Conservation (phyloP, 2,797 vertebrate species). For the Microctenopoma steveboyesi region DNA sequence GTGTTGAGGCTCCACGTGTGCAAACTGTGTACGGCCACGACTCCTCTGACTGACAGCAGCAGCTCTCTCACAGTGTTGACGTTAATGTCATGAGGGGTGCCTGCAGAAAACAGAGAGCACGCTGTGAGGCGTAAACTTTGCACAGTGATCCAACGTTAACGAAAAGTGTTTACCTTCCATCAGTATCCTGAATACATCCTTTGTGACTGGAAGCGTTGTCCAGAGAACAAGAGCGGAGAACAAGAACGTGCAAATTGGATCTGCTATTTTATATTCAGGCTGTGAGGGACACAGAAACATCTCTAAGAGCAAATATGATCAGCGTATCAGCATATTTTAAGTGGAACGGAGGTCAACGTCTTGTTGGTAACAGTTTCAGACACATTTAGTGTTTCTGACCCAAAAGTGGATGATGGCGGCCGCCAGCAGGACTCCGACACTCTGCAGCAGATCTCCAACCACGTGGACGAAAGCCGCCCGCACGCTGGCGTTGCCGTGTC, state of each 20-base stretch:
- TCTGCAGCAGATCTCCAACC: conserved; percentile 92
- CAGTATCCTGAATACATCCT: conserved; percentile 88
- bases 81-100: conserved; percentile 76
- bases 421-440: conserved; percentile 87
- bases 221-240: conserved; percentile 90
- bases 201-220: conserved; percentile 87
- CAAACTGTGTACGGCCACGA: conserved; percentile 82
- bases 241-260: conserved; percentile 93
- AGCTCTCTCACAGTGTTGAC: conserved; percentile 76
- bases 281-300: conserved; percentile 57
- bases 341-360: too few relatives aligned
- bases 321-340: too few relatives aligned
- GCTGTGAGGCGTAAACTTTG: rapidly evolving
- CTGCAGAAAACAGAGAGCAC: conserved; percentile 62
- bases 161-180: conserved; percentile 87
- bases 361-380: background rate
- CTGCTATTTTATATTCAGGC: conserved; percentile 91
- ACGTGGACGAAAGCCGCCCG: conserved; percentile 92
- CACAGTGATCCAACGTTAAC: rapidly evolving
- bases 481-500: conserved; percentile 85
- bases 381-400: conserved; percentile 71
- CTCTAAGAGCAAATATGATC: too few relatives aligned
- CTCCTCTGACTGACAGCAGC: conserved; percentile 84
- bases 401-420: conserved; percentile 88
- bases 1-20: conserved; percentile 89